Evolutionary conservation across 2,888 invertebrate species (phyloP).

Genomic region (Hoplodrina blanda): DNA sequence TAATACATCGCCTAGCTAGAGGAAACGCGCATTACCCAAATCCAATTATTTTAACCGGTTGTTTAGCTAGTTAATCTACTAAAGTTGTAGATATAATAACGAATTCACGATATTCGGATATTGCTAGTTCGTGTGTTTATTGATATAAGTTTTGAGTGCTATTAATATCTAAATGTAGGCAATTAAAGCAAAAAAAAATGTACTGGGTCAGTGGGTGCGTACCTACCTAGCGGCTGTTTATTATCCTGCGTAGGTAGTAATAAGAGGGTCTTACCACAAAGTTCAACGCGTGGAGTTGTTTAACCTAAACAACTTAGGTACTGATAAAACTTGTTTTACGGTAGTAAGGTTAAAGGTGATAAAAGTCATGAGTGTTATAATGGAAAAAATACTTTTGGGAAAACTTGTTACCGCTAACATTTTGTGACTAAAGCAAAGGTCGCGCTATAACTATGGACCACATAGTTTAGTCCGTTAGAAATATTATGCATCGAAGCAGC

Average conservation of each 20-base stretch:
- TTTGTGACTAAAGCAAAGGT: background rate
- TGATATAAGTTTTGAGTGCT: background rate
- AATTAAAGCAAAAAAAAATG: background rate
- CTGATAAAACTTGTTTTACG: no score
- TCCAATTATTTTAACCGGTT: slow-evolving; percentile 49
- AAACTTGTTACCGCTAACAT: background rate
- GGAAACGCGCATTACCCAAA: slow-evolving; percentile 49
- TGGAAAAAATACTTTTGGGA: background rate
- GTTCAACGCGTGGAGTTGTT: background rate
- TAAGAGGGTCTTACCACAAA: background rate
- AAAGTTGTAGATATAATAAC: slow-evolving; percentile 16
- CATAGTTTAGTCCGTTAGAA: slow-evolving; percentile 20
- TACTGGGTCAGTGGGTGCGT: background rate
- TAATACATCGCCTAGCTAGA: slow-evolving; percentile 10
- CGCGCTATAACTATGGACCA: slow-evolving; percentile 25
- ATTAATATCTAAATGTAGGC: background rate
- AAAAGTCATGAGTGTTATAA: background rate
- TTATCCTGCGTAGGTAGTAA: background rate
- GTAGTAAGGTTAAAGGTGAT: background rate
- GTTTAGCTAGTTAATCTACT: slow-evolving; percentile 1
- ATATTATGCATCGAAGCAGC: slow-evolving; percentile 14
- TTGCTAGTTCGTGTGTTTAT: background rate
- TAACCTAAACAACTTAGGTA: no score
- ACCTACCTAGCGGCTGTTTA: background rate
- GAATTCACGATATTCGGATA: slow-evolving; percentile 4